phyloP scores from a whole-genome alignment of 2,797 vertebrate genomes.

The Apogon hyalosoma region DNA sequence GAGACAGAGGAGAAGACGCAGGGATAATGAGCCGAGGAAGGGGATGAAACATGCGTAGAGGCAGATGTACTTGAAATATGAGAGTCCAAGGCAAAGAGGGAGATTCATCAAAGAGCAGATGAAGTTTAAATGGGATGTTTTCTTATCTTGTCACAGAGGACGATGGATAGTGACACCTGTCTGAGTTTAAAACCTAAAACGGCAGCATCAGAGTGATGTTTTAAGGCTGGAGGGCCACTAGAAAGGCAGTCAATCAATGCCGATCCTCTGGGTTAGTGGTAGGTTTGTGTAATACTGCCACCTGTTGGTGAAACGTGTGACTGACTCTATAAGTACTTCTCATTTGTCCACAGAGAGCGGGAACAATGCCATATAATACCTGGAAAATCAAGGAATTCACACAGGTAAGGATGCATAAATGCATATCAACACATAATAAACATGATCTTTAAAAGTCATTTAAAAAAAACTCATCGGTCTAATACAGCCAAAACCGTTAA shows the following conservation, averaged over 20 bases:
- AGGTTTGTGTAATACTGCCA: constrained; percentile 48
- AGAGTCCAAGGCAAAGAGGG: constrained; percentile 18
- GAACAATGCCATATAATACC: constrained; percentile 75
- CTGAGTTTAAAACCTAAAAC: constrained; percentile 6
- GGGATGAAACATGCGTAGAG: constrained; percentile 3
- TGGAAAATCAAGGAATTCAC: constrained; percentile 17
- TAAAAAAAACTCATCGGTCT: neutral
- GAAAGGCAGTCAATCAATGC: too few species aligned
- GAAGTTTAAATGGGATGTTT: constrained; percentile 37
- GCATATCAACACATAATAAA: too few species aligned
- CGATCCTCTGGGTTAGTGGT: neutral
- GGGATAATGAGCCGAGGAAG: constrained; percentile 47
- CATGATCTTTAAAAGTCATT: neutral
- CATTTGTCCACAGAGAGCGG: constrained; percentile 68
- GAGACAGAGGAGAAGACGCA: constrained; percentile 38
- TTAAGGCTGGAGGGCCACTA: neutral
- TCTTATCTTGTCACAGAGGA: constrained; percentile 27
- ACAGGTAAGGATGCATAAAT: constrained; percentile 34
- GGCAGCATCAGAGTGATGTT: neutral
- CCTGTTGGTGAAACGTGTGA: constrained; percentile 46
- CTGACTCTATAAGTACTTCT: neutral
- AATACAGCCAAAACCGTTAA: neutral
- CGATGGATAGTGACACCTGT: constrained; percentile 48
- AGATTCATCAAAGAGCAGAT: constrained; percentile 43
- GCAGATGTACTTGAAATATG: constrained; percentile 36